Evolutionary conservation across 2,888 invertebrate genomes (phyloP).

Genomic region (Serripes groenlandicus): DNA sequence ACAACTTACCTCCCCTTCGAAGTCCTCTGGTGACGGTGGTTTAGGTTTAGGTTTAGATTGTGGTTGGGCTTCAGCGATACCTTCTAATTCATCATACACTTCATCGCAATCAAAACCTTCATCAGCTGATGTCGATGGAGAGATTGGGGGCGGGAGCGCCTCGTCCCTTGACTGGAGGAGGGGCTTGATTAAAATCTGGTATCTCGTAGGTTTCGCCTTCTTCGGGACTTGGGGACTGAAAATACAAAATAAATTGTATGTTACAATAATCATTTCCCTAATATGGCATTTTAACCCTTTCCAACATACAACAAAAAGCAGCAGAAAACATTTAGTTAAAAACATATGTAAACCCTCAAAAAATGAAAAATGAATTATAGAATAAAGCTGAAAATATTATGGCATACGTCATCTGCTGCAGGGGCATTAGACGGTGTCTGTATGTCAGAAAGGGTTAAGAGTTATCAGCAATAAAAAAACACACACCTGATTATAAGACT

Average conservation of each 20-base stretch:
- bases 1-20: not conserved
- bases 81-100: conserved; percentile 11
- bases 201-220: conserved; percentile 8
- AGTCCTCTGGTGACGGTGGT: not conserved
- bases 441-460: too few species aligned
- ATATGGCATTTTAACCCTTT: too few species aligned
- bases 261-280: not conserved
- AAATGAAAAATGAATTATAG: too few species aligned
- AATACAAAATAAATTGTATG: not conserved
- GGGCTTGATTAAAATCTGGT: not conserved
- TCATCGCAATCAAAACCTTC: not conserved
- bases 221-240: conserved; percentile 22
- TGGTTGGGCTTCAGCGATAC: not conserved
- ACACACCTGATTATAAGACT: too few species aligned
- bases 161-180: not conserved
- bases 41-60: not conserved
- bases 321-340: too few species aligned
- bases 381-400: too few species aligned
- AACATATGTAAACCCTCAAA: too few species aligned
- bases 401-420: too few species aligned
- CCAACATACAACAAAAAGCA: too few species aligned
- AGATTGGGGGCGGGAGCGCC: not conserved
- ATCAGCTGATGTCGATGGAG: not conserved
- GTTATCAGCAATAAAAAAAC: too few species aligned
- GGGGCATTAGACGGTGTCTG: too few species aligned